These are phyloP conservation scores for Cherax destructor DNA, from an alignment of 1,140 invertebrate species.

Conservation along the genomic window DNA sequence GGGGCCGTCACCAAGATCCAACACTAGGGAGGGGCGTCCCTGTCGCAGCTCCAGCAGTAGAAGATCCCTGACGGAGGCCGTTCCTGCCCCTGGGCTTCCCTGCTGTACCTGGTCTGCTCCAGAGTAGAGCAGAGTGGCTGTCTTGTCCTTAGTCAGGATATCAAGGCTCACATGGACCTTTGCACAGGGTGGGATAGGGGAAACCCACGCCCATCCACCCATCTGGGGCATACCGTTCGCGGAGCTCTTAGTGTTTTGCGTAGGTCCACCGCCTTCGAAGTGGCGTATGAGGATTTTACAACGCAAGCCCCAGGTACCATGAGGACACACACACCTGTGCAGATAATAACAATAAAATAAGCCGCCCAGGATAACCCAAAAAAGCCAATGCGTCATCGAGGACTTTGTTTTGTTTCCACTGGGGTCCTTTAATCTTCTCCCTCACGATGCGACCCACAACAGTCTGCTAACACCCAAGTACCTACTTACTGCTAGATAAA, in stretches of 20 bases:
- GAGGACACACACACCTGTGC: constrained; percentile 52
- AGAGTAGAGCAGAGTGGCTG: constrained; percentile 36
- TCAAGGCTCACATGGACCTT: constrained; percentile 56
- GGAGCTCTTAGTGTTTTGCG: not conserved
- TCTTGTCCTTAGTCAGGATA: not conserved
- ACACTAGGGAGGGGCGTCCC: constrained; percentile 29
- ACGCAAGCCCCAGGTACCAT: constrained; percentile 35
- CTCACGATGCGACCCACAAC: no score
- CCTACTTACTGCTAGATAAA: no score
- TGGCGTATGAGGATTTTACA: constrained; percentile 42
- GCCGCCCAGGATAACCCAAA: no score
- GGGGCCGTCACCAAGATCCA: constrained; percentile 46
- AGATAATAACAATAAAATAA: not conserved
- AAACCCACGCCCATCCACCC: constrained; percentile 54
- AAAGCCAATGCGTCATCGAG: no score
- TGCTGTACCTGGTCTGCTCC: constrained; percentile 4
- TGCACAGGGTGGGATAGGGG: constrained; percentile 40
- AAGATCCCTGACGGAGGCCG: not conserved
- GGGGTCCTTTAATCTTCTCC: no score
- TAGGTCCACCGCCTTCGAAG: constrained; percentile 29
- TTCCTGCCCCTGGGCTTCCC: not conserved
- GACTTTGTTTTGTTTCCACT: no score
- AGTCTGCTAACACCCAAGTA: no score
- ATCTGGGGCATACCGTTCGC: no score
- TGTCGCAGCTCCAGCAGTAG: constrained; percentile 44